Evolutionary conservation across 1,140 invertebrate species (phyloP), one percentile per base, ranked within the genome.

Genomic region (Aphidius gifuensis): DNA sequence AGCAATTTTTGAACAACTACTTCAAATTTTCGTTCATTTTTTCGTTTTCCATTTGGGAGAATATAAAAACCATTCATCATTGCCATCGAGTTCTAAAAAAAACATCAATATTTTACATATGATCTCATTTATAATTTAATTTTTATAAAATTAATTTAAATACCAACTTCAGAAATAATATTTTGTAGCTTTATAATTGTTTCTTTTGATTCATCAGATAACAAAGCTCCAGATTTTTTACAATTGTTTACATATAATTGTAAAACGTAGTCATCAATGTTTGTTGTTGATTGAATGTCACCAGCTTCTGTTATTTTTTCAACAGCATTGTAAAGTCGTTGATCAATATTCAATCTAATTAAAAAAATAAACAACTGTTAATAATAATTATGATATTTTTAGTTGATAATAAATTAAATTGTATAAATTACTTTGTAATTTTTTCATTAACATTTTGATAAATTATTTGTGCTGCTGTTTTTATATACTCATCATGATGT

Each of bases 191-290:
- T 80, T 1, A 97, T 93, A 62, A 97, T 94, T 67, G 85, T 80
- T 63, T 86, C 76, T 57, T 94, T 81, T 67, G 90, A 84, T 5
- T 83, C 74, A 67, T 94, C 90, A 16, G 88, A 84, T 58, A 99
- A 82, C 78, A 98, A 95, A 67, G 98, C 98, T 7, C 96, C 96
- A 81, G 91, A 91, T 78, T 97, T 94, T 77, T 98, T 95, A 83
- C 98, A 98, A 77, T 99, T 96, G 80, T 96, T 94, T 44, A 97
- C 78, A 82, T 98, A 98, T 57, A 99, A 78, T 71, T 90, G 84
- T 2, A 89, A 88, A 4, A 98, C 90, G 79, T 96, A 90, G 51
- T 88, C 75, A 74, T 99, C 96, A 3, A 92, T 86, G 1, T 85
- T 84, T 58, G 85, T 87, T 7, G 87, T 91, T 47, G 83, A 75